Evolutionary conservation across 2,797 vertebrate genomes (phyloP), one percentile per base, ranked within the genome.

Genomic region (Acestrorhynchus altus): DNA sequence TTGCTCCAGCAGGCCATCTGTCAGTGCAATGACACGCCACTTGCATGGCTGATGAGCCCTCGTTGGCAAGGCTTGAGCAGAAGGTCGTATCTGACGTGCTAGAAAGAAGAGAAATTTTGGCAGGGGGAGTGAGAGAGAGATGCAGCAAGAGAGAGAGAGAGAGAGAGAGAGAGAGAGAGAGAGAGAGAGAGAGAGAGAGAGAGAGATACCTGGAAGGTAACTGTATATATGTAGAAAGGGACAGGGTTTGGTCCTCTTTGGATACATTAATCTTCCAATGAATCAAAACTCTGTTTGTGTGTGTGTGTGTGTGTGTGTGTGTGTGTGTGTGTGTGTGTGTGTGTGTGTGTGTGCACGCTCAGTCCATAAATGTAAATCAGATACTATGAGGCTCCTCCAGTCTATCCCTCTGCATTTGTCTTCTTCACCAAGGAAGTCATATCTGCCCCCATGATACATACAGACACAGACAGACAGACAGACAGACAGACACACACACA

Each of bases 1-100:
- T 79, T 69, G 77, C 95, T 95, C 94, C 94, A 95, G 95, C 94
- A 95, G 94, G 94, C 95, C 95, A 96, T 96, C 95, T 96, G 95
- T 96, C 95, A 94, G 94, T 93, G 95, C 95, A 96, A 96, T 96
- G 95, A 95, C 95, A 94, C 93, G 91, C 94, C 93, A 95, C 95
- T 96, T 96, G 94, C 95, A 96, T 96, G 94, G 94, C 94, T 96
- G 94, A 96, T 95, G 95, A 96, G 95, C 93, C 79, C 76, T 83
- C 94, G 93, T 82, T 84, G 94, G 94, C 95, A 94, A 94, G 94
- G 94, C 94, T 94, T 63, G 95, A 95, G 95, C 94, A 94, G 94
- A 95, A 95, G 95, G 94, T 95, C 94, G 95, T 94, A 94, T 95
- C 94, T 92, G 92, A 80, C 93, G 93, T 92, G 94, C 94, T 81